Percentiles rank a stretch among this genome's conserved stretches.
phyloP scores from a whole-genome alignment of 2,113 vertebrate species.

The Fulmarus glacialis region DNA sequence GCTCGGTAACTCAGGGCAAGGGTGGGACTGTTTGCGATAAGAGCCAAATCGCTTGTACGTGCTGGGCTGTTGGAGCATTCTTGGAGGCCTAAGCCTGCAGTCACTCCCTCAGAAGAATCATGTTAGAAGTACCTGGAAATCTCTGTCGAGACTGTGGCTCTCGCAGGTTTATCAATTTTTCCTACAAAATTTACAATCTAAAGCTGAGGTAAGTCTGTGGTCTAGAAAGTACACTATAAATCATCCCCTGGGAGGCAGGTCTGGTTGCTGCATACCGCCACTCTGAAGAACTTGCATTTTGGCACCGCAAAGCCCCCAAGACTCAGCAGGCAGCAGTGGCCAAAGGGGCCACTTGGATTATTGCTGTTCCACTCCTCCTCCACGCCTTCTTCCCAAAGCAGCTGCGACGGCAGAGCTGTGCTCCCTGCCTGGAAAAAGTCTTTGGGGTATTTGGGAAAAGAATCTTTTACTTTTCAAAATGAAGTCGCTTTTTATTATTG shows the following conservation, averaged over 20 bases:
- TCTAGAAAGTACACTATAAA: not conserved
- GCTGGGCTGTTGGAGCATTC: not conserved
- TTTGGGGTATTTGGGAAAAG: not conserved
- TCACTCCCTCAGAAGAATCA: not conserved
- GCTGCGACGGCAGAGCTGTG: rapidly evolving
- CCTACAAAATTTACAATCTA: not conserved
- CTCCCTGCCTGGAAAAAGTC: not conserved
- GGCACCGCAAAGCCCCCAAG: not conserved
- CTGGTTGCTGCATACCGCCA: not conserved
- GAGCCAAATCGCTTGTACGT: not conserved
- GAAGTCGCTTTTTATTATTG: rapidly evolving
- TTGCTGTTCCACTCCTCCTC: not conserved
- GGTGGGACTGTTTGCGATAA: not conserved
- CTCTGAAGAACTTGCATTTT: not conserved
- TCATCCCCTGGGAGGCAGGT: not conserved
- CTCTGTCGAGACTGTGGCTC: not conserved
- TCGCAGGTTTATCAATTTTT: not conserved
- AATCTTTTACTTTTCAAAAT: not conserved
- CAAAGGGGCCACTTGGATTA: not conserved
- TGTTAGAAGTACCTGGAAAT: not conserved
- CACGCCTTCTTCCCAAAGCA: not conserved
- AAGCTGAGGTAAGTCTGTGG: not conserved
- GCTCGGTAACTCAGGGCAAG: not conserved
- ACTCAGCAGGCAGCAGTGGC: not conserved
- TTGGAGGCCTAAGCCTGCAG: not conserved